Conservation (phyloP, 2,888 invertebrate species). For the Ornithoptera priamus region DNA sequence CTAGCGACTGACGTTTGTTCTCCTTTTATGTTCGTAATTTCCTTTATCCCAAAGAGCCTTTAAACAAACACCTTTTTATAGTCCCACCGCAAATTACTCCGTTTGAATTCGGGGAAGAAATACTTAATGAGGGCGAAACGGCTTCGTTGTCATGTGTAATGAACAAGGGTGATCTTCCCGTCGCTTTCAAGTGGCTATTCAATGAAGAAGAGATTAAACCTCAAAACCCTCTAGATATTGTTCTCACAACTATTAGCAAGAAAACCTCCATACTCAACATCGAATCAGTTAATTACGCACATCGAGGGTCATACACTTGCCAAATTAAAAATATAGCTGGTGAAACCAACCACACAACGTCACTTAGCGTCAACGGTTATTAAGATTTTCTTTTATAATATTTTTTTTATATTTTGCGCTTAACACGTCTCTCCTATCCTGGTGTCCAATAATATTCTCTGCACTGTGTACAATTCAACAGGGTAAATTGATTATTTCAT, state of each 20-base stretch:
- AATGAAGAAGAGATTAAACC: conserved; percentile 73
- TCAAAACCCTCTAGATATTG: conserved; percentile 79
- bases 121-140: conserved; percentile 85
- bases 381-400: conserved; percentile 7
- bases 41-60: conserved; percentile 29
- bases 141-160: conserved; percentile 87
- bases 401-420: conserved; percentile 37
- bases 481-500: not conserved
- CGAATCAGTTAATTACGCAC: conserved; percentile 81
- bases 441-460: conserved; percentile 3
- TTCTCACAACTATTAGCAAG: conserved; percentile 81
- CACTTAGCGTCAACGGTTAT: conserved; percentile 82
- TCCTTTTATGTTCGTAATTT: conserved; percentile 41
- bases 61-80: conserved; percentile 43
- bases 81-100: conserved; percentile 88
- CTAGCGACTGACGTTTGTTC: conserved; percentile 48
- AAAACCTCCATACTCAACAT: conserved; percentile 83
- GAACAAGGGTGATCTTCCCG: conserved; percentile 89
- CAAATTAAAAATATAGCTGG: conserved; percentile 83
- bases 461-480: conserved; percentile 5
- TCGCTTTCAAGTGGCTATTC: conserved; percentile 87
- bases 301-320: conserved; percentile 84
- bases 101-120: conserved; percentile 87
- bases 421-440: conserved; percentile 43
- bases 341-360: conserved; percentile 78